phyloP scores from a whole-genome alignment of 2,797 vertebrate species.

The Hapalemur alaotrensis region DNA sequence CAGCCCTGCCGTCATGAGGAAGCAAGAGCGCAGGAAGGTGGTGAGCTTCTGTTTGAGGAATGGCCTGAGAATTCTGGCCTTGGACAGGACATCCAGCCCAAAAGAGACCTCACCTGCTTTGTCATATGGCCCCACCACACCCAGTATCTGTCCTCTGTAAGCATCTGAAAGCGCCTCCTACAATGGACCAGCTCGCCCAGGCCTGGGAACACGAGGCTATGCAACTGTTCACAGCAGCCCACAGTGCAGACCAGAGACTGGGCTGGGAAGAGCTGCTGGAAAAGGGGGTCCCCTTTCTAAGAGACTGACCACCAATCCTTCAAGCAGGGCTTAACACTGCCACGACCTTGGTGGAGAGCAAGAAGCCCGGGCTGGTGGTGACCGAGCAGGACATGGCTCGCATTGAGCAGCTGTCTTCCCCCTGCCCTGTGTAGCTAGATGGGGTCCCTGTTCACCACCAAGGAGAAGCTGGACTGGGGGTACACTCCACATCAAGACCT shows the following conservation, averaged over 20 bases:
- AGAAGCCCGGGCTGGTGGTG: conserved; percentile 95
- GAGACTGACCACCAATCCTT: conserved; percentile 90
- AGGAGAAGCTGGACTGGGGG: conserved; percentile 94
- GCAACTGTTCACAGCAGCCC: conserved; percentile 95
- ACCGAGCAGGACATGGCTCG: conserved; percentile 96
- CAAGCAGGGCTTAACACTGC: conserved; percentile 94
- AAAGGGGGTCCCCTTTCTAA: conserved; percentile 93
- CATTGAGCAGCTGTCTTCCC: conserved; percentile 96
- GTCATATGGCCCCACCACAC: conserved; percentile 88
- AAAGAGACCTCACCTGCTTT: conserved; percentile 59
- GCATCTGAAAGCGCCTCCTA: conserved; percentile 95
- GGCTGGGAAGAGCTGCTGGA: conserved; percentile 80
- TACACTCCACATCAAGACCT: conserved; percentile 96
- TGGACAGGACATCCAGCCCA: conserved; percentile 93
- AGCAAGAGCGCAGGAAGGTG: conserved; percentile 95
- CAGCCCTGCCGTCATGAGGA: conserved; percentile 95
- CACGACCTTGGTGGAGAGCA: conserved; percentile 95
- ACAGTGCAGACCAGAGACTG: conserved; percentile 96
- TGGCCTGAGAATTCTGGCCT: conserved; percentile 97
- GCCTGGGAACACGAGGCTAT: conserved; percentile 93
- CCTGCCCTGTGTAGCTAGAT: conserved; percentile 96
- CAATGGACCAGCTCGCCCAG: conserved; percentile 97
- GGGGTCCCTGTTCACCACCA: conserved; percentile 95
- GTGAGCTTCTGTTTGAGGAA: conserved; percentile 94
- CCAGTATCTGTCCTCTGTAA: conserved; percentile 94